Evolutionary conservation across 1,140 invertebrate species (phyloP).

Genomic region (Ostrea denselamellosa): DNA sequence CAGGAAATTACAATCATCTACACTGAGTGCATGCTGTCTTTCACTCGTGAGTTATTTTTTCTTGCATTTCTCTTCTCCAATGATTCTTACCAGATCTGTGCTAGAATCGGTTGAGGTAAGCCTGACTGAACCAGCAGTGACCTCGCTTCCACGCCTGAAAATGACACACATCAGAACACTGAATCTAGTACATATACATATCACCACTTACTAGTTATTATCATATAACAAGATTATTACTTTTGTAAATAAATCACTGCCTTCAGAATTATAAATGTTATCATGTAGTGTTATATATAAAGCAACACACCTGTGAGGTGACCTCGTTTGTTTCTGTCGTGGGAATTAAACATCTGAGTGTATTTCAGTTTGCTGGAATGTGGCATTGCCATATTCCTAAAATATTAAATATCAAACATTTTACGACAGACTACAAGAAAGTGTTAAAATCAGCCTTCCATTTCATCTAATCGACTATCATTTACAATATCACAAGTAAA

Average conservation of each 20-base stretch:
- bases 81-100: constrained; percentile 92
- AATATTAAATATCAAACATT: neutral
- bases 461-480: neutral
- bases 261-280: too few relatives aligned
- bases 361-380: constrained; percentile 95
- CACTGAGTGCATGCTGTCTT: too few relatives aligned
- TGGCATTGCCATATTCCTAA: constrained; percentile 86
- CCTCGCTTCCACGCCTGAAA: constrained; percentile 89
- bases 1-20: too few relatives aligned
- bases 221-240: too few relatives aligned
- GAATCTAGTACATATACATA: neutral
- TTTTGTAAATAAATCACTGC: too few relatives aligned
- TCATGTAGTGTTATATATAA: too few relatives aligned
- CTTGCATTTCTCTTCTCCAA: neutral
- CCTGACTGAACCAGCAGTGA: constrained; percentile 96
- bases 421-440: too few relatives aligned
- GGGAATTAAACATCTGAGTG: constrained; percentile 96
- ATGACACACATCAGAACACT: neutral
- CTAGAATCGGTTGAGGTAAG: constrained; percentile 91
- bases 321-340: constrained; percentile 88
- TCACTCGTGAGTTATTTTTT: too few relatives aligned
- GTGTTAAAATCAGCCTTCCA: neutral
- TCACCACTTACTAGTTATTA: constrained; percentile 25
- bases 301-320: too few relatives aligned
- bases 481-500: neutral